Percentiles rank a stretch among this genome's conserved stretches.
These are phyloP conservation scores for Tragelaphus imberbis DNA, from an alignment of 2,113 vertebrate genomes.

Conservation along the genomic window DNA sequence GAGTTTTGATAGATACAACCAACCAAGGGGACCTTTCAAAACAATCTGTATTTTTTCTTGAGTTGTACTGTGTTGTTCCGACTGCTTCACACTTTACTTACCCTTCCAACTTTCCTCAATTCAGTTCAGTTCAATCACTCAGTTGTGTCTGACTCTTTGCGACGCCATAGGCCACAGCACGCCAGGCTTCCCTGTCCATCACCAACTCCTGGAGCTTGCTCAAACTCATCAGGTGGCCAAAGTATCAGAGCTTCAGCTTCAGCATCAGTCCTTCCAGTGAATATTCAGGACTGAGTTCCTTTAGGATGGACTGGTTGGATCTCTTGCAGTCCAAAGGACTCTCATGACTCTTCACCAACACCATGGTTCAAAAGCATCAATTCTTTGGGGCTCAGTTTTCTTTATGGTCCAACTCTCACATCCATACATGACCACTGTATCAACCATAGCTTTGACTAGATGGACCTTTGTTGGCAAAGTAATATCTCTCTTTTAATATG, in stretches of 20 bases:
- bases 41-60: background rate
- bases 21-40: background rate
- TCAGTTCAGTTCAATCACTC: background rate
- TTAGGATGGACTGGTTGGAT: background rate
- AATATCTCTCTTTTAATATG: background rate
- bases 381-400: fast-evolving
- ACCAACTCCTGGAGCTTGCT: background rate
- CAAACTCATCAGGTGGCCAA: background rate
- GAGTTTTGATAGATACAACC: background rate
- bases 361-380: background rate
- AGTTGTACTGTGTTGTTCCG: fast-evolving
- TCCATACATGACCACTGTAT: background rate
- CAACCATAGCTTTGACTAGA: background rate
- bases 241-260: background rate
- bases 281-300: background rate
- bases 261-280: background rate
- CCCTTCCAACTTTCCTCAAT: background rate
- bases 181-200: background rate
- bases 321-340: no score
- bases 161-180: fast-evolving
- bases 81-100: background rate
- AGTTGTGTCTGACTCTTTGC: fast-evolving
- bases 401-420: background rate
- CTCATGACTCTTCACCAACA: background rate
- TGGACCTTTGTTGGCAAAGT: background rate